A percentile compares a stretch with the other conserved stretches of the same genome.
These are phyloP conservation scores for Eufriesea mexicana DNA, from an alignment of 1,140 invertebrate genomes.

Conservation along the genomic window DNA sequence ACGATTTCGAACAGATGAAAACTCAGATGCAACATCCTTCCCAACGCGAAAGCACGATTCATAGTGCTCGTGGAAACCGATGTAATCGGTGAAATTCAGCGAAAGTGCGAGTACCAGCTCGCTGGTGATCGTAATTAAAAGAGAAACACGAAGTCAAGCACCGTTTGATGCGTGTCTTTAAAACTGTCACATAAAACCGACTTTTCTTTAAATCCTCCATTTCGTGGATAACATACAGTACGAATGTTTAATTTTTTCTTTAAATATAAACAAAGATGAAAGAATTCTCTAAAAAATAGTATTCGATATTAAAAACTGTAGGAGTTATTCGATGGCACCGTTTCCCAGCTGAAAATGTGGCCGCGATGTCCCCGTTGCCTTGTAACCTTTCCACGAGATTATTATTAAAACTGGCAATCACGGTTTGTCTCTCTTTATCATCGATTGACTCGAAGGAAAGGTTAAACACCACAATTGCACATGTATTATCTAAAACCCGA, in stretches of 20 bases:
- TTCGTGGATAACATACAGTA: not conserved
- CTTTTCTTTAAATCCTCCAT: not conserved
- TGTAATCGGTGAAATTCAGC: slow-evolving; percentile 44
- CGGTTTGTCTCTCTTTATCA: slow-evolving; percentile 66
- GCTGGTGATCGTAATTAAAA: slow-evolving; percentile 7
- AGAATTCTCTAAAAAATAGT: slow-evolving; percentile 48
- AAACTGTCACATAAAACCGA: not conserved
- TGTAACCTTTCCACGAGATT: slow-evolving; percentile 79
- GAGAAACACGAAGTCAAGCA: not conserved
- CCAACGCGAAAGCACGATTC: not conserved
- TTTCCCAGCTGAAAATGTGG: slow-evolving; percentile 35
- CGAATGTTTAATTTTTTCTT: not conserved
- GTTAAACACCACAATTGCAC: not conserved
- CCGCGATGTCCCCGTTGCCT: slow-evolving; percentile 53
- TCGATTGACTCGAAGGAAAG: slow-evolving; percentile 9
- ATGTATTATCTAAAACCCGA: too few species aligned
- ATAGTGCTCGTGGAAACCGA: slow-evolving; percentile 5
- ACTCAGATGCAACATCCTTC: not conserved
- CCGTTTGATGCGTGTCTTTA: not conserved
- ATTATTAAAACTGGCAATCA: slow-evolving; percentile 75
- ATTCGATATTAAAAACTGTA: slow-evolving; percentile 72
- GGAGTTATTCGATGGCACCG: slow-evolving; percentile 36
- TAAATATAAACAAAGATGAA: not conserved
- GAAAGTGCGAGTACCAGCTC: slow-evolving; percentile 27
- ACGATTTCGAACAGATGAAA: not conserved